Evolutionary conservation across 2,797 vertebrate genomes (phyloP), one percentile per base, ranked within the genome.

Genomic region (Arnoldichthys spilopterus): DNA sequence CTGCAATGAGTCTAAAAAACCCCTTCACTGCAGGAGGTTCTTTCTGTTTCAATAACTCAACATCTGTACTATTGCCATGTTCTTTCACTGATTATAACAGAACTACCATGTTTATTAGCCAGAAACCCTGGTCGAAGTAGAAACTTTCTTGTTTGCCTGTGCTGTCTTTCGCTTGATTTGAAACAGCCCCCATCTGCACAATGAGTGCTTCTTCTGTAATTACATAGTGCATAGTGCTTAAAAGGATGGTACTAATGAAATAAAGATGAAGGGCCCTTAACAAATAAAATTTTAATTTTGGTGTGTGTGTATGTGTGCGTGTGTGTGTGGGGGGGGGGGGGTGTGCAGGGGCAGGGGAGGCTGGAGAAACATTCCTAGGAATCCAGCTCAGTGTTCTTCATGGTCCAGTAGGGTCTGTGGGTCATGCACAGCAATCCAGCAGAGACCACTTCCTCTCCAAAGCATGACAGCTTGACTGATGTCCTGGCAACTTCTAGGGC

Each of bases 381-480:
- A 72, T 68, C 53, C 47, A 37, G 16, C 53, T 20, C 61, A 59
- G 53, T 61, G 24, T 76, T 72, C 61, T 37, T 76, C 18, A 51
- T 40, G 62, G 43, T 59, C 72, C 67, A 5, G 15, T 32, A 61
- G 56, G 56, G 61, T 51, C 49, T 53, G 62, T 69, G 61, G 30
- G 30, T 63, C 3, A 8, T 63, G n/a, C 61, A 37, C n/a, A 63
- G 37, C 34, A 37, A 73, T 77, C 68, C 68, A 72, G n/a, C 67
- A 51, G 74, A 76, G 62, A 77, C 63, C 75, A 77, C 45, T 81
- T 77, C 70, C 68, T 72, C 13, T 69, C 63, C 53, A 30, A 40
- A 34, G 54, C 70, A 62, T 28, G 75, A 82, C 69, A 77, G 56
- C 34, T 53, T 82, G 70, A 82, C 63, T 62, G 69, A 82, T 82